A percentile compares a stretch with the other conserved stretches of the same genome.
phyloP scores from a whole-genome alignment of 2,113 vertebrate genomes.

The Emydocephalus ijimae region DNA sequence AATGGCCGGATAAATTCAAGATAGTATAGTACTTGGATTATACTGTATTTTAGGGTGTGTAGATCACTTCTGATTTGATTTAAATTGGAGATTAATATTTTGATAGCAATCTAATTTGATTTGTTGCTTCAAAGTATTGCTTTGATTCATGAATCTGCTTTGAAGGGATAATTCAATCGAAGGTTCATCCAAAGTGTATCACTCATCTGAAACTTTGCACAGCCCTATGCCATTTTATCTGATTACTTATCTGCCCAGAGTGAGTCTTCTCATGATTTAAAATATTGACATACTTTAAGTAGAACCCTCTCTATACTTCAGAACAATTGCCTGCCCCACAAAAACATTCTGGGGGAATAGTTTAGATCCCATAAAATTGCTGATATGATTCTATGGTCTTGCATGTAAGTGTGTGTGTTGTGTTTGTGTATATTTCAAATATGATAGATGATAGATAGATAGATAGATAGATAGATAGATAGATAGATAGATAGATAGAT shows the following conservation, averaged over 20 bases:
- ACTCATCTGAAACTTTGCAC: background rate
- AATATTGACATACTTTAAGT: background rate
- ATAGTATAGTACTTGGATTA: background rate
- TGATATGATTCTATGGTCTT: background rate
- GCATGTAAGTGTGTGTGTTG: background rate
- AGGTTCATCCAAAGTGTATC: background rate
- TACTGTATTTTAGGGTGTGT: background rate
- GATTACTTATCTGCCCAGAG: background rate
- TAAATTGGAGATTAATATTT: background rate
- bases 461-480: no score
- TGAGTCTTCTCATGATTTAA: background rate
- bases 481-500: accelerated
- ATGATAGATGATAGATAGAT: background rate
- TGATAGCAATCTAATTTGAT: background rate
- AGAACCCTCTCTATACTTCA: background rate
- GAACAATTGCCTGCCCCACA: background rate
- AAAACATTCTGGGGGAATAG: background rate
- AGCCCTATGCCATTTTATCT: background rate
- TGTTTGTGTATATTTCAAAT: background rate
- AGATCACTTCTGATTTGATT: background rate
- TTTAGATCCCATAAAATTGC: background rate
- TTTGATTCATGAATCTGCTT: background rate
- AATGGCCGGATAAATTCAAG: background rate
- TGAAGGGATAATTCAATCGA: background rate
- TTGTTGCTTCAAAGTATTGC: background rate